Evolutionary conservation across 1,140 invertebrate genomes (phyloP), one percentile per base, ranked within the genome.

Genomic region (Aporrectodea caliginosa): DNA sequence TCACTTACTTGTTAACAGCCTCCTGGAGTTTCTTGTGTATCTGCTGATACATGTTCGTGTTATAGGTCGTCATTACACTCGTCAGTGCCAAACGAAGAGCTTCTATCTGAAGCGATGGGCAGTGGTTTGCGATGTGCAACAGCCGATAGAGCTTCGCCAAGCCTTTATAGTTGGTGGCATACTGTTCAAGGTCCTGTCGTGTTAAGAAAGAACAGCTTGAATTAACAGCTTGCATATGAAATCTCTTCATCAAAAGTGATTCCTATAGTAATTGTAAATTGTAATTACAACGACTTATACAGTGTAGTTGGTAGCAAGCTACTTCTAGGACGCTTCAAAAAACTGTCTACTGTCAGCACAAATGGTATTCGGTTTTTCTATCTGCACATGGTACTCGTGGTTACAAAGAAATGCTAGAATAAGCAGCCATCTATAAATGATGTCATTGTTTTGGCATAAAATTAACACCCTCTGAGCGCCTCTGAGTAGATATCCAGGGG

Each of bases 61-160:
- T 98, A 86, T 94, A 98, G 6, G 97, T 98, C 43, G 92, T 93
- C 91, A 95, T 94, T 27, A 98, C 95, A 90, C 97, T 95, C 71
- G 92, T 91, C 77, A 98, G 93, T 74, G 96, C 96, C 93, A 98
- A 95, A 91, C 97, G 95, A 2, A 98, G 89, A 1, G 96, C 94
- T 88, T 99, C 97, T 83, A 97, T 90, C 84, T 93, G 90, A 58
- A 98, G 86, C 71, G 92, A 89, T 71, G 95, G 95, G 89, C 97
- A 99, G 86, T 98, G 96, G 85, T 98, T 95, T 69, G 96, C 94
- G 83, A 99, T 95, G 88, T 95, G 98, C 84, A 96, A 92, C 16
- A 99, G 90, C 82, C 97, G 91, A 87, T 96, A 93, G 0, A 98
- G 88, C 85, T 94, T 94, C 2, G 95, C 96, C 84, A 98, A 91